Evolutionary conservation across 1,140 invertebrate genomes (phyloP).

Genomic region (Globodera rostochiensis): DNA sequence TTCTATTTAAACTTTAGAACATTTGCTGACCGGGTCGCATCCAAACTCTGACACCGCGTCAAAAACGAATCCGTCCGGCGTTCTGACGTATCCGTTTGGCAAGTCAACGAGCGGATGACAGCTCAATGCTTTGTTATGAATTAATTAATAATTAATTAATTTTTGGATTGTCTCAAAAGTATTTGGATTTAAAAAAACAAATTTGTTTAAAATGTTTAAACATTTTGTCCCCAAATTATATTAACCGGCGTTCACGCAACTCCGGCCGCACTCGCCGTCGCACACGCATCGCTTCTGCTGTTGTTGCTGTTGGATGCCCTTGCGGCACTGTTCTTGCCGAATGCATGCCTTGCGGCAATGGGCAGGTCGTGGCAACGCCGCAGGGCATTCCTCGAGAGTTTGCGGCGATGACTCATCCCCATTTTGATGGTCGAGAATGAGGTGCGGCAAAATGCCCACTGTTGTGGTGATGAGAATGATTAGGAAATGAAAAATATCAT

Average conservation of each 20-base stretch:
- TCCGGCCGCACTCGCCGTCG: conserved; percentile 92
- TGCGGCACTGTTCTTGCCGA: conserved; percentile 91
- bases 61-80: conserved; percentile 65
- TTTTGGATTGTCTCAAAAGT: too few relatives aligned
- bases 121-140: conserved; percentile 46
- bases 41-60: conserved; percentile 66
- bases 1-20: not conserved
- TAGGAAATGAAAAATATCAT: not conserved
- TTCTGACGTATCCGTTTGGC: conserved; percentile 56
- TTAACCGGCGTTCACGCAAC: conserved; percentile 85
- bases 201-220: not conserved
- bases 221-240: not conserved
- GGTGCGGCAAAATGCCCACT: not conserved
- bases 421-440: not conserved
- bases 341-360: conserved; percentile 86
- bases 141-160: not conserved
- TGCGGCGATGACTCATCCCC: not conserved
- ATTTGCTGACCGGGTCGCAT: conserved; percentile 58
- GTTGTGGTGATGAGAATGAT: not conserved
- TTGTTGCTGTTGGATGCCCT: conserved; percentile 73
- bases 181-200: too few relatives aligned
- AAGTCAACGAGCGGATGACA: conserved; percentile 60
- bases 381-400: not conserved
- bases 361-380: conserved; percentile 46
- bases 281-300: conserved; percentile 89